Evolutionary conservation across 2,888 invertebrate genomes (phyloP), one percentile per base, ranked within the genome.

Genomic region (Tetanocera ferruginea): DNA sequence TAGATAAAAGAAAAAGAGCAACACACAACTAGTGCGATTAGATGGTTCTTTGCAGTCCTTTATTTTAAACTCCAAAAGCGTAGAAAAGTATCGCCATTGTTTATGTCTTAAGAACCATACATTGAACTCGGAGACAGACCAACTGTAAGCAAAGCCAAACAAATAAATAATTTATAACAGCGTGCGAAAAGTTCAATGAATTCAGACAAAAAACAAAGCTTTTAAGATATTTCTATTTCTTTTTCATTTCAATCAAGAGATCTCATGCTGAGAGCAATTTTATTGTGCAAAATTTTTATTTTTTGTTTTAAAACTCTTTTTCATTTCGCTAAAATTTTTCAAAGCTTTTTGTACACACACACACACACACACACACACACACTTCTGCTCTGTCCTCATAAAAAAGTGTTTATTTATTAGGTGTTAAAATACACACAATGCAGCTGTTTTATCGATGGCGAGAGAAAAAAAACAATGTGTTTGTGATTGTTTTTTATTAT

Each of bases 381-480:
- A 60, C 17, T 60, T 28, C 25, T 60, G 25, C 28, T 23, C 25
- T 60, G 60, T 60, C 14, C 23, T 60, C 17, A 60, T 60, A 25
- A 60, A 60, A 60, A 23, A 60, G 3, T 14, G 55, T 60, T 60
- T 60, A 60, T 60, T 60, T 60, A 43, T 43, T 43, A 60, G 23
- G 60, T 23, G 60, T 25, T 60, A 60, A 60, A 60, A 60, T 60
- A 60, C 19, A 66, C 66, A 43, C 43, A 17, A 37, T 23, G 66
- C 66, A 66, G 37, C 66, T 66, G 66, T 66, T 66, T 66, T 43
- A 55, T 55, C 52, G 31, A 31, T 70, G 3, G 37, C 3, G 37
- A 37, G n/a, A n/a, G n/a, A 37, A 37, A 43, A 43, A 14, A 43
- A 43, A 51, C 23, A 70, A 70, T 70, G 17, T 52, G 70, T 52